Evolutionary conservation across 2,113 vertebrate genomes (phyloP).

Genomic region (Sphyrna mokarran): DNA sequence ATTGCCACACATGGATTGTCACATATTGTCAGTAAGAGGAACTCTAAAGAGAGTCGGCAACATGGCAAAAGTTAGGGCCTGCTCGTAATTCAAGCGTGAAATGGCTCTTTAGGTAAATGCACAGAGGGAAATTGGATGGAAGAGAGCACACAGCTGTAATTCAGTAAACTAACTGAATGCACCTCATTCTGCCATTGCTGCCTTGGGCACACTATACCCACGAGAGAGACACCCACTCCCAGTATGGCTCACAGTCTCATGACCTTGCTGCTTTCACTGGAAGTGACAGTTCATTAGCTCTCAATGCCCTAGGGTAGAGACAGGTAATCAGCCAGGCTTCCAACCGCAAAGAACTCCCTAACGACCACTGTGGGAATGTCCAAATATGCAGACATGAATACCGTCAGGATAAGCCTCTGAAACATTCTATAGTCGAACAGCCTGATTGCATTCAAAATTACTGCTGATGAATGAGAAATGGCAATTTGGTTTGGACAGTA

Average conservation of each 20-base stretch:
- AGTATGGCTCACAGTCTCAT: not conserved
- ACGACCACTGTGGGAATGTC: not conserved
- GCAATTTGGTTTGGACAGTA: not conserved
- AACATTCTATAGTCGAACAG: not conserved
- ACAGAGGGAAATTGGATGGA: not conserved
- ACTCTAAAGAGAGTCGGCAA: not conserved
- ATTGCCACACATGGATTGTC: not conserved
- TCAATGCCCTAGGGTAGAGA: not conserved
- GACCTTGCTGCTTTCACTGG: not conserved
- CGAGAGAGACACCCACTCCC: not conserved
- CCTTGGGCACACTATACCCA: not conserved
- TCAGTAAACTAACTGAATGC: not conserved
- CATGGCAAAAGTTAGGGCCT: not conserved
- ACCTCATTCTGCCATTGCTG: not conserved
- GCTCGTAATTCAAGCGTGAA: not conserved
- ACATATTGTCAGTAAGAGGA: not conserved
- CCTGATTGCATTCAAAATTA: not conserved
- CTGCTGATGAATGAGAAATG: not conserved
- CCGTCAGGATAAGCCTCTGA: not conserved
- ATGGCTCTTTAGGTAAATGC: not conserved
- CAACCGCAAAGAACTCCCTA: not conserved
- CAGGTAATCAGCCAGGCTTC: not conserved
- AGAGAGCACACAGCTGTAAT: not conserved
- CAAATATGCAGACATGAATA: not conserved
- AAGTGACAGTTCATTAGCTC: not conserved